Base-by-base conservation (phyloP, 2,113 vertebrate genomes). In the Mormyrus iriodes region DNA sequence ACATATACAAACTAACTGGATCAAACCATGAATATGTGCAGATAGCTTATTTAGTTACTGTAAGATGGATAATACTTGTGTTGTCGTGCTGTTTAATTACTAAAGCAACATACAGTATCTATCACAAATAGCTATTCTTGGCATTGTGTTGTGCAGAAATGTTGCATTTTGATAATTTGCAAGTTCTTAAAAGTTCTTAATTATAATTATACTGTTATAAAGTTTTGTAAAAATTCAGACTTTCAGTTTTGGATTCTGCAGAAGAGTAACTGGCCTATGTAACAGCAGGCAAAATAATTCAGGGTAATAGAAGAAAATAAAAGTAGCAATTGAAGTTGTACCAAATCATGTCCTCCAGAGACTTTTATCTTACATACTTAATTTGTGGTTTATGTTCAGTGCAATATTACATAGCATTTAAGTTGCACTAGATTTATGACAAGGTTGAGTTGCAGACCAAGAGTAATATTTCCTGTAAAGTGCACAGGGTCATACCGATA, bases 381-480 rank as follows among this genome's bases (percentile, higher is more conserved):
- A 61, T 65, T 46, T 87, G 86, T 24, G 21, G 49, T 87, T 87
- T 65, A 87, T 87, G 86, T 87, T 86, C 85, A 86, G 49, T 86
- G 85, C 49, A 86, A 87, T 87, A 61, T 58, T 87, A 44, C 48
- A 39, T 13, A n/a, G 55, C 42, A 65, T 61, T 39, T 61, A 61
- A 35, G 55, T 44, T 61, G 35, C 27, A 44, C 55, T 44, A 44
- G 53, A 85, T 86, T 51, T 86, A 44, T 52, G 46, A 55, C 15
- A 82, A 90, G 85, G 83, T 69, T 35, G 42, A 27, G 85, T 61
- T 82, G 51, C 12, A 65, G 44, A 42, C 48, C 24, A 86, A 86
- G 65, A 73, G 58, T 13, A 65, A 89, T 48, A 85, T 86, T n/a
- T 89, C 53, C 21, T n/a, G 69, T 86, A 86, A 89, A 89, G 83